These are phyloP conservation scores for Tipula unca DNA, from an alignment of 2,888 invertebrate genomes.

Conservation along the genomic window DNA sequence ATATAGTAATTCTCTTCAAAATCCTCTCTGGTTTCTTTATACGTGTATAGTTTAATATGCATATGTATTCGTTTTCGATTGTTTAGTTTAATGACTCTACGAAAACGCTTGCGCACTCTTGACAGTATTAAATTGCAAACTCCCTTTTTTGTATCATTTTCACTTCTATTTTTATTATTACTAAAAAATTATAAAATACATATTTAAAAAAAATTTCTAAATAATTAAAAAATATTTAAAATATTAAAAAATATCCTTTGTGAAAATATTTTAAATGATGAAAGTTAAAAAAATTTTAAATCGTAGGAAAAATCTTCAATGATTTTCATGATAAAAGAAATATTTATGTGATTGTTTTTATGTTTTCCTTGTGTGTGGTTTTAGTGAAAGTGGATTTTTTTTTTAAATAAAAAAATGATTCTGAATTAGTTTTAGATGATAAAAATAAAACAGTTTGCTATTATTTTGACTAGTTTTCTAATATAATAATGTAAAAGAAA, in stretches of 20 bases:
- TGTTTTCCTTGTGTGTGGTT: not conserved
- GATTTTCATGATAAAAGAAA: not conserved
- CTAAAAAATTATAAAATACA: not conserved
- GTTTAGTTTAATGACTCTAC: not conserved
- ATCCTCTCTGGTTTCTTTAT: not conserved
- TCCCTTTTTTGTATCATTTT: slow-evolving; percentile 8
- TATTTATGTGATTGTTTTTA: slow-evolving; percentile 8
- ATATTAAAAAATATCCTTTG: slow-evolving; percentile 4
- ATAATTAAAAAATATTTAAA: not conserved
- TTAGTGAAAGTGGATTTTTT: not conserved
- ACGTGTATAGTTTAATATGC: not conserved
- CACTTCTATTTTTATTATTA: not conserved
- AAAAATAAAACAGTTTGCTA: not conserved
- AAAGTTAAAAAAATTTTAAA: not conserved
- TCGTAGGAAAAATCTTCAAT: not conserved
- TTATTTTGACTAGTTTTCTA: not conserved
- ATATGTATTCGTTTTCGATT: not conserved
- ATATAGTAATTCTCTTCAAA: not conserved
- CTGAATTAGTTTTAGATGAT: not conserved
- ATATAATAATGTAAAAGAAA: not conserved
- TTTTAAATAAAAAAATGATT: not conserved
- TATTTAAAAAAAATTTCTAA: not conserved
- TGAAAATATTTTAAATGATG: not conserved
- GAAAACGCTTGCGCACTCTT: not conserved
- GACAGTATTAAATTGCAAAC: not conserved